Conservation (phyloP, 2,888 invertebrate genomes). For the Plagiodera versicolora region DNA sequence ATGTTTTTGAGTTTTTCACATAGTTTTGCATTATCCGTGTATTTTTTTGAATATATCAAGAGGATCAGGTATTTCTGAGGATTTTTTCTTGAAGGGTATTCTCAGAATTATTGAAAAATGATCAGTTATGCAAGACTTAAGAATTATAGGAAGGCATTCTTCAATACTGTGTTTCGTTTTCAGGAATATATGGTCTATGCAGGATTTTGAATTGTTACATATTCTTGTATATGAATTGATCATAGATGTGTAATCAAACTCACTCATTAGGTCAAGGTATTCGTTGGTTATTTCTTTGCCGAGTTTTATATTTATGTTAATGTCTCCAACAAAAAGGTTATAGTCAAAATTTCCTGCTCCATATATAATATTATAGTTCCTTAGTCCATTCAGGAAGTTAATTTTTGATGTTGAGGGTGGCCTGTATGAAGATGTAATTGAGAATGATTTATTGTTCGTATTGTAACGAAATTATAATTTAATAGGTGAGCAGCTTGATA, state of each 20-base stretch:
- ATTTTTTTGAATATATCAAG: neutral
- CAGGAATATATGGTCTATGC: slow-evolving; percentile 3
- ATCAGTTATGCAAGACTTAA: neutral
- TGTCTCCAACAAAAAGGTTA: slow-evolving; percentile 1
- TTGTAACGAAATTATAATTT: no score
- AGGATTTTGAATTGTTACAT: slow-evolving; percentile 5
- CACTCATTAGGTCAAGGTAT: slow-evolving; percentile 4
- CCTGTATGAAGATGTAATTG: slow-evolving; percentile 1
- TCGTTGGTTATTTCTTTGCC: slow-evolving; percentile 2
- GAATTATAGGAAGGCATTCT: no score
- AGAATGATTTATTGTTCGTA: slow-evolving; percentile 8
- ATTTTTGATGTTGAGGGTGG: neutral
- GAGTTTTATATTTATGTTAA: slow-evolving; percentile 8
- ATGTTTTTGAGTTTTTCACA: neutral
- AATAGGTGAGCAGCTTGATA: no score
- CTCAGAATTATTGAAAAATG: slow-evolving; percentile 2
- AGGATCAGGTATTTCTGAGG: neutral
- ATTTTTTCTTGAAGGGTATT: neutral
- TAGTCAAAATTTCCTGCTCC: slow-evolving; percentile 1
- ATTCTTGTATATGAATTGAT: neutral
- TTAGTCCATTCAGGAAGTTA: neutral
- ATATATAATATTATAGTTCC: neutral
- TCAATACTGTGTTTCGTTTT: slow-evolving; percentile 1
- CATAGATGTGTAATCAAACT: neutral
- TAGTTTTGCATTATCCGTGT: neutral